Evolutionary conservation across 2,888 invertebrate genomes (phyloP).

Genomic region (Spilarctia lutea): DNA sequence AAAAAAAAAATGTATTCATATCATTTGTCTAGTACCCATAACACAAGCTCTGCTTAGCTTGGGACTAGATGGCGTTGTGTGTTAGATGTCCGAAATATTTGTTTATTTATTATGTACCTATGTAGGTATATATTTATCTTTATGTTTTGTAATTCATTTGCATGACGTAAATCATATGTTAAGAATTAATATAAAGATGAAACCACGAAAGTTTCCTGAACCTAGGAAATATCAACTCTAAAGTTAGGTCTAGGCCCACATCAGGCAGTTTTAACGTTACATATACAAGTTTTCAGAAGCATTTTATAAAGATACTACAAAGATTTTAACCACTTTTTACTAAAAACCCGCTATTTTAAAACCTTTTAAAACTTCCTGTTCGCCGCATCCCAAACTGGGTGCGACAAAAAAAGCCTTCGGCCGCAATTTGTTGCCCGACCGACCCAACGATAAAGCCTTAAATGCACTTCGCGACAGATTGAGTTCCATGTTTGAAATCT

Average conservation of each 20-base stretch:
- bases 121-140: no score
- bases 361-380: slow-evolving; percentile 45
- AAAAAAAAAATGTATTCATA: no score
- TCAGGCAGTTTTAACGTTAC: background rate
- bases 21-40: no score
- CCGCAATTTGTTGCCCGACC: slow-evolving; percentile 54
- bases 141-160: no score
- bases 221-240: no score
- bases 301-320: background rate
- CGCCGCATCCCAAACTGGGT: slow-evolving; percentile 44
- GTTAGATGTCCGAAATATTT: no score
- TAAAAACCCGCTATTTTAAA: slow-evolving; percentile 47
- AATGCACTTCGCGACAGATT: slow-evolving; percentile 55
- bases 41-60: no score
- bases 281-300: background rate
- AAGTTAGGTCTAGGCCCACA: background rate
- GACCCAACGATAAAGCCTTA: slow-evolving; percentile 57
- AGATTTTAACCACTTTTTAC: slow-evolving; percentile 4
- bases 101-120: no score
- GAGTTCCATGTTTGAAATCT: slow-evolving; percentile 54
- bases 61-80: no score
- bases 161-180: no score
- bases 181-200: background rate
- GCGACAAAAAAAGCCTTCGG: slow-evolving; percentile 48
- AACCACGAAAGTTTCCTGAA: background rate